phyloP scores from a whole-genome alignment of 2,797 vertebrate genomes.

The Pseudopleuronectes americanus region DNA sequence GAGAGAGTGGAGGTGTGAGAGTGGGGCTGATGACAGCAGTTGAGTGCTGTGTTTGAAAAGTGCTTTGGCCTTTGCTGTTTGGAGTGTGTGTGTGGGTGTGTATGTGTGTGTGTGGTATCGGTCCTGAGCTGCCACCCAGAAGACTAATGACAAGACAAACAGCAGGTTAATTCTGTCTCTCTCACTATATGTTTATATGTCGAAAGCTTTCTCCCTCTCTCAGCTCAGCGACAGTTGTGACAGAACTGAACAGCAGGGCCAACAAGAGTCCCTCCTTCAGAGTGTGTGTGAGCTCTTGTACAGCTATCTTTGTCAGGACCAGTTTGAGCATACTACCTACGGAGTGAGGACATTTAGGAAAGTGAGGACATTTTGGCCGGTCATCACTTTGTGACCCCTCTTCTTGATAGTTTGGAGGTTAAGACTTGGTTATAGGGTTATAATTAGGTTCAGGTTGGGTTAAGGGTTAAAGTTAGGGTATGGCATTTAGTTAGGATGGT shows the following conservation, averaged over 20 bases:
- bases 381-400: too few relatives aligned
- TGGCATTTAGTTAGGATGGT: too few relatives aligned
- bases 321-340: too few relatives aligned
- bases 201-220: constrained; percentile 60
- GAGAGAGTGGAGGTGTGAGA: constrained; percentile 59
- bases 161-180: constrained; percentile 70
- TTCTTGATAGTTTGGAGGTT: too few relatives aligned
- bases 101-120: constrained; percentile 33
- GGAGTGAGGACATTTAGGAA: too few relatives aligned
- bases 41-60: constrained; percentile 71
- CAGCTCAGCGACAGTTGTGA: constrained; percentile 63
- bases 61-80: constrained; percentile 62
- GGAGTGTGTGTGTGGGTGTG: constrained; percentile 40
- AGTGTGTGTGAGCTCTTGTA: constrained; percentile 3
- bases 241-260: constrained; percentile 66
- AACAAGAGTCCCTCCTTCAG: constrained; percentile 17
- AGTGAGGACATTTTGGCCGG: too few relatives aligned
- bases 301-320: too few relatives aligned
- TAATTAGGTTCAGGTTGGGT: too few relatives aligned
- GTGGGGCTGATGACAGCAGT: constrained; percentile 58
- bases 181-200: constrained; percentile 62
- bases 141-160: constrained; percentile 75
- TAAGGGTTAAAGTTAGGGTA: too few relatives aligned
- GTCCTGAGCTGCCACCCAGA: constrained; percentile 57
- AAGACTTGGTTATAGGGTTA: too few relatives aligned